Base-by-base conservation (phyloP, 2,797 vertebrate species). In the Gallinago solitaria region DNA sequence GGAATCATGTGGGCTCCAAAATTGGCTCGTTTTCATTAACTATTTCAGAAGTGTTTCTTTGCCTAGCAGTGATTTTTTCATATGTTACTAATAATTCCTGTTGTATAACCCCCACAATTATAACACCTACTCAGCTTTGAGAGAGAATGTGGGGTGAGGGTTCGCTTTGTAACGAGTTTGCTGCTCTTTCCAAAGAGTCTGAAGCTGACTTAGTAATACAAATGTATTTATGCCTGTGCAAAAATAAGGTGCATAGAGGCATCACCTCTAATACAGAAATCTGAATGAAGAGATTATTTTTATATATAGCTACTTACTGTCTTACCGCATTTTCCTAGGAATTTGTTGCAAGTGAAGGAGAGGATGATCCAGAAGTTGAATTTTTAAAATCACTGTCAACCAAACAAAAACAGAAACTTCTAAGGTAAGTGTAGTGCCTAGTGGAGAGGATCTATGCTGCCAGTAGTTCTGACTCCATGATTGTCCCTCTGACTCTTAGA, bases 381-480 rank as follows among this genome's bases (percentile, higher is more conserved):
- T 99, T 99, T 98, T 98, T 99, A 93, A 99, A 99, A 97, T 99
- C 99, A 21, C 97, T 99, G 79, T 98, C 99, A 30, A 99, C 99
- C 53, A 99, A 99, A 93, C 99, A 99, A 95, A 99, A 99, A 91
- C 99, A 99, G 97, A 99, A 99, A 94, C 99, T 99, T 48, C 98
- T 99, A 96, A 98, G 99, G 99, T 99, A 98, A 78, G 87, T 17
- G 53, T 90, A 51, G 32, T 89, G 60, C 37, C 30, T 37, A 16
- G 28, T 32, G 12, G 25, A 51, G 59, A 9, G 19, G 13, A 9
- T 53, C 18, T 69, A 23, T 79, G 24, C 82, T 15, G 2, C 50
- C 48, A 14, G 25, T 71, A 35, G 15, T 56, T 90, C 61, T 65
- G 68, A 21, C 25, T 79, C 32, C 14, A 0, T 48, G 9, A 15